These are phyloP conservation scores for Nothocercus julius DNA, from an alignment of 2,113 vertebrate genomes.

Conservation along the genomic window DNA sequence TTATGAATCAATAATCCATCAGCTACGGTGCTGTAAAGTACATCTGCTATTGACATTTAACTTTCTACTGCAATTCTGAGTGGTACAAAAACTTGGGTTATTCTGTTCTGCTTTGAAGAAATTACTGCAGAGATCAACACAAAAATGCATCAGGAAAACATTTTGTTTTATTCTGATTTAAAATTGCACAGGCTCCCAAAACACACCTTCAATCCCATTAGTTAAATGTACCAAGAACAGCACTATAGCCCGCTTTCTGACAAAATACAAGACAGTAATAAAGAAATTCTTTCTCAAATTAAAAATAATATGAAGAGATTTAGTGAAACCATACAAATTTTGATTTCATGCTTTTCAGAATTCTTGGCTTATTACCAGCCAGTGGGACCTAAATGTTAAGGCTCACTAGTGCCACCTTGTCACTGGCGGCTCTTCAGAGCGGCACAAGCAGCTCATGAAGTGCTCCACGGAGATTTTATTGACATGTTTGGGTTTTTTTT, in stretches of 20 bases:
- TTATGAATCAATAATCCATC: constrained; percentile 57
- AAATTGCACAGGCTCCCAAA: neutral
- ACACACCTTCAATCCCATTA: neutral
- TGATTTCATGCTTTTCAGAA: neutral
- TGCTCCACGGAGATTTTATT: neutral
- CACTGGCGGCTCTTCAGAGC: neutral
- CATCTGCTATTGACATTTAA: constrained; percentile 10
- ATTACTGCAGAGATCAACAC: neutral
- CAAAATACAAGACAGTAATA: neutral
- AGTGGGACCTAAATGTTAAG: neutral
- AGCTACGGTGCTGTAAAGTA: neutral
- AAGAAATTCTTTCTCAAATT: neutral
- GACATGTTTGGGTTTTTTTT: neutral
- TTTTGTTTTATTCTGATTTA: neutral
- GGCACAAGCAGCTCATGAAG: neutral
- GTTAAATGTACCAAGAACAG: neutral
- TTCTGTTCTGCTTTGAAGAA: neutral
- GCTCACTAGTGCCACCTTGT: neutral
- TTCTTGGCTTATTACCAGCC: neutral
- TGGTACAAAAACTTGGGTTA: neutral
- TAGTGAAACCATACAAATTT: neutral
- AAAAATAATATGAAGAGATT: neutral
- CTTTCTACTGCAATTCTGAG: neutral
- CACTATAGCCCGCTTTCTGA: neutral
- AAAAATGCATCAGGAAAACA: neutral